Evolutionary conservation across 2,797 vertebrate species (phyloP).

Genomic region (Moxostoma hubbsi): DNA sequence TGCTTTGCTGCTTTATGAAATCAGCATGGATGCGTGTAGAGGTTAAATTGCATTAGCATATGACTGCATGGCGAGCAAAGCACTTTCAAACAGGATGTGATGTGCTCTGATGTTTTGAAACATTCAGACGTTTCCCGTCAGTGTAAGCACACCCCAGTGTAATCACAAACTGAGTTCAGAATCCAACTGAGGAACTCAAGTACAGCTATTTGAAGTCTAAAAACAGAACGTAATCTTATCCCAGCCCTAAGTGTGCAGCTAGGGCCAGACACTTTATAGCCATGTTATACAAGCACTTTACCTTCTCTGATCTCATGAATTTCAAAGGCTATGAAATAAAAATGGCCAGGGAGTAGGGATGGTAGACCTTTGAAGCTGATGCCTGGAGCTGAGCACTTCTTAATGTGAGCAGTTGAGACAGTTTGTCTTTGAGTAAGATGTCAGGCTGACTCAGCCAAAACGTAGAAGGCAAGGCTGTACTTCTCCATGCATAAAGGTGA

Average conservation of each 20-base stretch:
- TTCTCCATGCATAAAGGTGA: background rate
- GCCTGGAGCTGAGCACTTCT: conserved; percentile 27
- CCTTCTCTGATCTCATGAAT: conserved; percentile 43
- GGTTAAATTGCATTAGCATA: conserved; percentile 54
- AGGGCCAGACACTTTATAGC: conserved; percentile 26
- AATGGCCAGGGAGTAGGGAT: conserved; percentile 20
- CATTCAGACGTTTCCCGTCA: conserved; percentile 47
- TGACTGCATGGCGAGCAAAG: conserved; percentile 8
- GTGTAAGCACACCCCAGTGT: conserved; percentile 23
- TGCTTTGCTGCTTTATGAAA: conserved; percentile 53
- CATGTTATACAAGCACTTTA: conserved; percentile 28
- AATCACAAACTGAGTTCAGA: conserved; percentile 43
- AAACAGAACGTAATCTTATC: conserved; percentile 51
- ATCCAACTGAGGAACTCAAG: conserved; percentile 43
- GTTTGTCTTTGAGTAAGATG: conserved; percentile 31
- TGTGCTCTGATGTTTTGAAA: conserved; percentile 42
- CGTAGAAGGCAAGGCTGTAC: background rate
- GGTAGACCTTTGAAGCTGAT: conserved; percentile 10
- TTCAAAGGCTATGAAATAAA: conserved; percentile 44
- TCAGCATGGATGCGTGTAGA: conserved; percentile 39
- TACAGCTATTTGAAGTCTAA: conserved; percentile 53
- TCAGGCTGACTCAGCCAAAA: conserved; percentile 20
- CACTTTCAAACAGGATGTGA: conserved; percentile 29
- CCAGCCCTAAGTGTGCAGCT: conserved; percentile 34
- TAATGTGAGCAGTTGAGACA: conserved; percentile 10